phyloP scores from a whole-genome alignment of 1,140 invertebrate species.

The Nephila pilipes region DNA sequence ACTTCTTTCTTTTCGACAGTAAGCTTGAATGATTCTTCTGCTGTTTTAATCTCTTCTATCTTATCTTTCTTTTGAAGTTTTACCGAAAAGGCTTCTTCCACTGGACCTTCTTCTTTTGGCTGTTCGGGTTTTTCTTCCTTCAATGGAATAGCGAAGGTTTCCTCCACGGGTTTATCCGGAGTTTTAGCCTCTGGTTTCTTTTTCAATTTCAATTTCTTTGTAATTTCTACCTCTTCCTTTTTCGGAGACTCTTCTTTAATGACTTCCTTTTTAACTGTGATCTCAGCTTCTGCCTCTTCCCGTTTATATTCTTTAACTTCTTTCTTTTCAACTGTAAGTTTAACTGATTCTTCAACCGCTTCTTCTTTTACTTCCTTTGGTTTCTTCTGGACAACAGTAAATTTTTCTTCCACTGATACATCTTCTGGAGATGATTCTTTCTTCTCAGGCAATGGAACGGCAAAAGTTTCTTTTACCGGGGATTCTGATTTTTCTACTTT shows the following conservation, averaged over 20 bases:
- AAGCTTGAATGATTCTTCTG: slow-evolving; percentile 48
- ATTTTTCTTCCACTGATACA: slow-evolving; percentile 59
- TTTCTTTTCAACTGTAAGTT: slow-evolving; percentile 80
- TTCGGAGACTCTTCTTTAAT: slow-evolving; percentile 85
- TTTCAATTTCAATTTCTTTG: slow-evolving; percentile 70
- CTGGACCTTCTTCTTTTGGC: slow-evolving; percentile 77
- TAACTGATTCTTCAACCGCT: slow-evolving; percentile 72
- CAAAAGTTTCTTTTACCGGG: slow-evolving; percentile 75
- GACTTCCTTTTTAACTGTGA: slow-evolving; percentile 85
- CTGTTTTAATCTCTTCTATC: slow-evolving; percentile 79
- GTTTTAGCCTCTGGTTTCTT: slow-evolving; percentile 74
- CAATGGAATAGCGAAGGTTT: slow-evolving; percentile 80
- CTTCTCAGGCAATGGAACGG: slow-evolving; percentile 37
- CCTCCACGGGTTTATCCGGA: slow-evolving; percentile 76
- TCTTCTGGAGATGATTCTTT: slow-evolving; percentile 47
- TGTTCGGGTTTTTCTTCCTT: slow-evolving; percentile 81
- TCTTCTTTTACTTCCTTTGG: slow-evolving; percentile 62
- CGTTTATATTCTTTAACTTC: slow-evolving; percentile 82
- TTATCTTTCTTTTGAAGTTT: slow-evolving; percentile 79
- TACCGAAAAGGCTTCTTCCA: slow-evolving; percentile 79
- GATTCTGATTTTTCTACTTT: slow-evolving; percentile 76
- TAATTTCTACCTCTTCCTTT: slow-evolving; percentile 82
- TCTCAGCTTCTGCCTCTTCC: slow-evolving; percentile 84
- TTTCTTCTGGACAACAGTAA: slow-evolving; percentile 19
- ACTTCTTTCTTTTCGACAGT: slow-evolving; percentile 77